phyloP scores from a whole-genome alignment of 2,113 vertebrate genomes.

The Glaucomys volans region DNA sequence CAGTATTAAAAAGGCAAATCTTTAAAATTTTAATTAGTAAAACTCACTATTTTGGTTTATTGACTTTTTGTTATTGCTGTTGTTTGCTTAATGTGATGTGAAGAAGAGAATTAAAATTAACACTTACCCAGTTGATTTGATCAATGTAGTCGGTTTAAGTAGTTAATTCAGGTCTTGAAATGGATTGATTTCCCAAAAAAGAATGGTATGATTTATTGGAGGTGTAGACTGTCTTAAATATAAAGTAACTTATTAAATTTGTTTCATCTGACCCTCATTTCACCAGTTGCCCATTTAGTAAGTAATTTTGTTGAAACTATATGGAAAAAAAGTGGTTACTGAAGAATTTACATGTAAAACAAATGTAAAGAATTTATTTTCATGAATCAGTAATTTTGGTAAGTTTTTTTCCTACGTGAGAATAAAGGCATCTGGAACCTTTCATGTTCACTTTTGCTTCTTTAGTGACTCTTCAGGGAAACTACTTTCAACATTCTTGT shows the following conservation, averaged over 20 bases:
- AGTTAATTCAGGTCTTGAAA: not conserved
- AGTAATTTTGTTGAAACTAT: not conserved
- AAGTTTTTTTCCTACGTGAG: not conserved
- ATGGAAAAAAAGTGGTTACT: not conserved
- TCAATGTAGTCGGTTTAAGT: not conserved
- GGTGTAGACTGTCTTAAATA: not conserved
- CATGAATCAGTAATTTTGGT: not conserved
- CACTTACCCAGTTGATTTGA: not conserved
- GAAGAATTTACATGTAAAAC: not conserved
- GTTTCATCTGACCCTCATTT: not conserved
- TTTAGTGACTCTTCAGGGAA: not conserved
- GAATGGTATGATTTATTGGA: not conserved
- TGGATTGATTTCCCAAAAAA: not conserved
- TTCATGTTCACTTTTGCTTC: not conserved
- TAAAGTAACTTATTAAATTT: slow-evolving; percentile 42
- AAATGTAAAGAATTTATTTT: not conserved
- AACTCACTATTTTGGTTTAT: not conserved
- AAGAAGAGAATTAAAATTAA: slow-evolving; percentile 57
- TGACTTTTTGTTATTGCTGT: not conserved
- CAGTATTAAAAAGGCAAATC: not conserved
- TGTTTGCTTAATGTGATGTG: not conserved
- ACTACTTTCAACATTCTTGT: not conserved
- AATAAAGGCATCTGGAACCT: not conserved
- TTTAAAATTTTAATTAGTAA: slow-evolving; percentile 42
- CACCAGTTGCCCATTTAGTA: not conserved